Base-by-base conservation (phyloP, 2,888 invertebrate genomes). In the Mayetiola destructor region DNA sequence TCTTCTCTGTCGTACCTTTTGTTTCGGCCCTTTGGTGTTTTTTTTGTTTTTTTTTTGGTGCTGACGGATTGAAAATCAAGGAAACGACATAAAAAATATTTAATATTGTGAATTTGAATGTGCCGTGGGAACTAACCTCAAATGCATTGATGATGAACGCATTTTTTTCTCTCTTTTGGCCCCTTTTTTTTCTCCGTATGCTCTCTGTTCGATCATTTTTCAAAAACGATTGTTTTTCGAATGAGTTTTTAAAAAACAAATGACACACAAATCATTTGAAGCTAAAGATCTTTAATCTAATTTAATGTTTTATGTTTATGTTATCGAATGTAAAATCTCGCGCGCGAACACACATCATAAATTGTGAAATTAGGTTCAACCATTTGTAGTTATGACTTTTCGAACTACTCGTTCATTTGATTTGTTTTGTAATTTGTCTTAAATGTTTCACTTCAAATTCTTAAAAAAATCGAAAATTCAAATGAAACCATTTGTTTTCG, bases 341-440 rank as follows among this genome's bases (percentile, higher is more conserved):
- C 12, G n/a, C 37, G 37, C n/a, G 37, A 48, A 48, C 48, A n/a
- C 27, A n/a, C 27, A 23, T 1, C 48, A 16, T n/a, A 12, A 37
- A 27, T 23, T 48, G 5, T 27, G 6, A 48, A 48, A 48, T 48
- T 48, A 48, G 48, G 27, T n/a, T n/a, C n/a, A n/a, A n/a, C n/a
- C 27, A 27, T 27, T 48, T 48, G 21, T 21, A 12, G n/a, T 39
- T n/a, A 23, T 42, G n/a, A 23, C 3, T 42, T n/a, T 27, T n/a
- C 27, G 16, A 14, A 9, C 10, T 40, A 10, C 2, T 10, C 12
- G 4, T 4, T 12, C 20, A 40, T 40, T 12, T 16, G 14, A 12
- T 37, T 37, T 27, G 16, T 48, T 27, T 48, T 48, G 27, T 48
- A 48, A 48, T 48, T 48, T 48, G 48, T 48, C 48, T 48, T 48